phyloP scores from a whole-genome alignment of 2,797 vertebrate genomes.

The Gymnodraco acuticeps region DNA sequence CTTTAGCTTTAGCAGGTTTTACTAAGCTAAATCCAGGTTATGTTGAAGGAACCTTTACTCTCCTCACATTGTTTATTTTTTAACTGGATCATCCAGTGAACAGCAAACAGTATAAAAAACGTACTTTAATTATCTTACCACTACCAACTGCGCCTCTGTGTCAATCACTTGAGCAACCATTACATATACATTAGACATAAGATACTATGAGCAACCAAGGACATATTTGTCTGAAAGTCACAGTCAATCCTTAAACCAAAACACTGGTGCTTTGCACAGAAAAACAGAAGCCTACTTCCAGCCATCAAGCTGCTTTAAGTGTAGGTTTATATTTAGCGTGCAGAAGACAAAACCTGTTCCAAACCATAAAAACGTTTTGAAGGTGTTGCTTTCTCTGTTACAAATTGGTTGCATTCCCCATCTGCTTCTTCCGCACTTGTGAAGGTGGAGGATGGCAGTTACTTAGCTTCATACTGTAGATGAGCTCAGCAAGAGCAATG shows the following conservation, averaged over 20 bases:
- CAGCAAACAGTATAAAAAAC: too few relatives aligned
- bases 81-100: too few relatives aligned
- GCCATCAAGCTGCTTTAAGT: background rate
- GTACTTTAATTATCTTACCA: too few relatives aligned
- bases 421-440: conserved; percentile 2
- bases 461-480: background rate
- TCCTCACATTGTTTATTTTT: too few relatives aligned
- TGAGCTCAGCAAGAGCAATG: background rate
- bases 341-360: background rate
- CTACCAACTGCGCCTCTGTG: too few relatives aligned
- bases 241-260: background rate
- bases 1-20: conserved; percentile 29
- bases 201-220: too few relatives aligned
- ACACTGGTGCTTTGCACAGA: background rate
- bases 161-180: too few relatives aligned
- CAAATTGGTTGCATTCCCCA: background rate
- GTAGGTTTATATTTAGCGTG: background rate
- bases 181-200: too few relatives aligned
- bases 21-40: background rate
- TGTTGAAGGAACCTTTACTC: too few relatives aligned
- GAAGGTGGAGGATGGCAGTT: conserved; percentile 1
- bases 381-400: background rate
- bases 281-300: background rate
- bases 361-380: background rate
- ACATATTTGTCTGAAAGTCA: too few relatives aligned